Evolutionary conservation across 2,888 invertebrate genomes (phyloP), one percentile per base, ranked within the genome.

Genomic region (Diarsia mendica): DNA sequence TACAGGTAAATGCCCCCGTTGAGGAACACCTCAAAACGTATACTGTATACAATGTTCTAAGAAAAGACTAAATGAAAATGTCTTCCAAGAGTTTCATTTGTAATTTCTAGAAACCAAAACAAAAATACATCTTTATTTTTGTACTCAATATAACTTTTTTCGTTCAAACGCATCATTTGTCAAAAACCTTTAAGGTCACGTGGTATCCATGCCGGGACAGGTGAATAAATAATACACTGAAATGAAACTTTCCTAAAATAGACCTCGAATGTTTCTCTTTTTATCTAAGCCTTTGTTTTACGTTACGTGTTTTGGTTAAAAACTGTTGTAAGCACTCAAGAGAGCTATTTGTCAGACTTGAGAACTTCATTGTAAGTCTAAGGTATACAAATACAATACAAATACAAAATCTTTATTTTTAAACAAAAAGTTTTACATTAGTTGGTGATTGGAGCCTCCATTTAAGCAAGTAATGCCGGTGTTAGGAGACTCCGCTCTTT

Each of bases 211-310:
- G 69, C 23, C 9, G 10, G 46, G 48, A 49, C 58, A 51, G 44
- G 28, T 80, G 64, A 81, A 82, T 67, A 76, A 80, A 71, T 82
- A 80, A 75, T 60, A 67, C 20, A 28, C 13, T 13, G n/a, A 55
- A 60, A 82, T 67, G 18, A 51, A 75, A 63, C 55, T 76, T 53
- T 58, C 33, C 18, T 13, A 1, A 80, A 64, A 77, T 64, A 76
- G 28, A 81, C 23, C 13, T 51, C 48, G 3, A 77, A 23, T 2
- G n/a, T 44, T 20, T 44, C 3, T 55, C 18, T 80, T 66, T 65
- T 49, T 61, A 48, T 65, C 10, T 44, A 67, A 55, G n/a, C 11
- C 39, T 61, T 61, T 46, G 33, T 46, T 79, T 46, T 18, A 11
- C 10, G n/a, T 46, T 28, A 65, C 58, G 64, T 65, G 55, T 60